Percentiles rank a stretch among this genome's conserved stretches.
phyloP scores from a whole-genome alignment of 2,888 invertebrate genomes.

The Rhimphoctona megacephalus region DNA sequence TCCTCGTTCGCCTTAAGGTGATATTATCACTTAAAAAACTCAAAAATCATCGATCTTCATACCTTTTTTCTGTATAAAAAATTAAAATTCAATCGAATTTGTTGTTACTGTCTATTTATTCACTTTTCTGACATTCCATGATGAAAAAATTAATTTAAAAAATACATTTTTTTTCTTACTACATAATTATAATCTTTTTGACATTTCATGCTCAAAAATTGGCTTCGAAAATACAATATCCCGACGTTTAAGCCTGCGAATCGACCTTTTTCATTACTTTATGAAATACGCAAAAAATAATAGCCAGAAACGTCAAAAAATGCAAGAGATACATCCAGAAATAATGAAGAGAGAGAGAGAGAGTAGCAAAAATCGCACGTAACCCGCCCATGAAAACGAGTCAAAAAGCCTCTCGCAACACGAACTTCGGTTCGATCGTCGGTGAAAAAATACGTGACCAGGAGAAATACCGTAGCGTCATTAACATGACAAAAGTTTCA shows the following conservation, averaged over 20 bases:
- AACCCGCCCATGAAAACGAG: conserved; percentile 31
- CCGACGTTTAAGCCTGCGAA: neutral
- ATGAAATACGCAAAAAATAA: neutral
- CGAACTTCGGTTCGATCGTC: conserved; percentile 26
- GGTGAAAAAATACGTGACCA: conserved; percentile 34
- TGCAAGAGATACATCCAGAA: neutral
- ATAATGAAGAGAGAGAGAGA: conserved; percentile 5
- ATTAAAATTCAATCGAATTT: neutral
- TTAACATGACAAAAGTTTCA: conserved; percentile 69
- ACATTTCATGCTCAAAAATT: neutral
- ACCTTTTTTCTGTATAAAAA: neutral
- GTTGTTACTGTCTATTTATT: neutral
- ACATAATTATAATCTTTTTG: neutral
- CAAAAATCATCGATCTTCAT: neutral
- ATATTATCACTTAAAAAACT: neutral
- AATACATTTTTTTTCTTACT: neutral
- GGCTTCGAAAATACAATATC: neutral
- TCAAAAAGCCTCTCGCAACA: conserved; percentile 8
- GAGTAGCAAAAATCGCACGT: conserved; percentile 17
- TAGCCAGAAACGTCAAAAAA: neutral
- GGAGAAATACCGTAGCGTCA: conserved; percentile 34
- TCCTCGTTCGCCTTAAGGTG: conserved; percentile 1
- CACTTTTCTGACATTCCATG: neutral
- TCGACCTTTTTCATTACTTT: neutral
- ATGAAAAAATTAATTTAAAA: neutral